Conservation (phyloP, 1,140 invertebrate genomes). For the Forficula auricularia region DNA sequence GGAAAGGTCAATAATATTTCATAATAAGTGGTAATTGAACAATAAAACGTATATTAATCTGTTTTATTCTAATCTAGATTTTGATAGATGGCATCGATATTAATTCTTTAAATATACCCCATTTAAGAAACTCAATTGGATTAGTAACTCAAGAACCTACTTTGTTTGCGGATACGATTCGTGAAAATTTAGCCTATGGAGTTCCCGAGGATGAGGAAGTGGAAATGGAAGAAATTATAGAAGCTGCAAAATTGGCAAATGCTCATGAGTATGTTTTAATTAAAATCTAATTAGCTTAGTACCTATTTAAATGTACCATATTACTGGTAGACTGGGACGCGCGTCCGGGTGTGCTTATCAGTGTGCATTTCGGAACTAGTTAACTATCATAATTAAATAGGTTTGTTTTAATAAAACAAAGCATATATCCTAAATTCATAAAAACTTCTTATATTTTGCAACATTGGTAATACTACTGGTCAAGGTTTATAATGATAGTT, state of each 20-base stretch:
- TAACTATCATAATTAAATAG: no score
- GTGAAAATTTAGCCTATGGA: conserved; percentile 32
- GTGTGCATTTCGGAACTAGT: no score
- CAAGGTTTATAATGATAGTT: no score
- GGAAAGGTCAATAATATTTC: conserved; percentile 39
- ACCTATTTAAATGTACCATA: no score
- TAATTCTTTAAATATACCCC: conserved; percentile 12
- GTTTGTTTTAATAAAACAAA: no score
- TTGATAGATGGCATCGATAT: conserved; percentile 19
- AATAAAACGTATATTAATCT: conserved; percentile 7
- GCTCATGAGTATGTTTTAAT: conserved; percentile 33
- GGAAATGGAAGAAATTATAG: conserved; percentile 25
- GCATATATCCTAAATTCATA: no score
- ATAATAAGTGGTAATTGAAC: conserved; percentile 35
- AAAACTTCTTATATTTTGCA: no score
- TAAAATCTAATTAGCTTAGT: no score
- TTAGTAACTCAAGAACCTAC: conserved; percentile 37
- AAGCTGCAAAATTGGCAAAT: conserved; percentile 33
- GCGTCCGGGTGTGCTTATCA: no score
- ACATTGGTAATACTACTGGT: no score
- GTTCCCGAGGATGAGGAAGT: conserved; percentile 18
- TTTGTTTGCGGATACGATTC: conserved; percentile 32
- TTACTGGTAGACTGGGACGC: no score
- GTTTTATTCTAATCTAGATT: conserved; percentile 52
- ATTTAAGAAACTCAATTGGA: conserved; percentile 21